Conservation (phyloP, 2,113 vertebrate genomes). For the Phaethon lepturus region DNA sequence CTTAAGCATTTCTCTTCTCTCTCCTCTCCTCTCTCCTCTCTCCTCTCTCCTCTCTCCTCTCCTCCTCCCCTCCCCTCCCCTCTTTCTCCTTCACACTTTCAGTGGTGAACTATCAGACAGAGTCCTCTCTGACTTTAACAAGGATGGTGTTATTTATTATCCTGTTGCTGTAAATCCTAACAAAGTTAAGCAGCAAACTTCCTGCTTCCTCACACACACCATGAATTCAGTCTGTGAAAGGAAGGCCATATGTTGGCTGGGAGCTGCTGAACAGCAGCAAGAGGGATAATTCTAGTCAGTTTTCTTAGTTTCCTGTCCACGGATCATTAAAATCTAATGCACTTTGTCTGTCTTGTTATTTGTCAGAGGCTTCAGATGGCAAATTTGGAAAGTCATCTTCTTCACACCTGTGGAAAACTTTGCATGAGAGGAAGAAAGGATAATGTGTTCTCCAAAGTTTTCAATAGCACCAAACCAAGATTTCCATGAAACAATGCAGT, state of each 20-base stretch:
- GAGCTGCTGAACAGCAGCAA: not conserved
- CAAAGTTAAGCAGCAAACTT: not conserved
- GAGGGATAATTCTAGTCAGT: not conserved
- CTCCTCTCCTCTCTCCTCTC: too few species aligned
- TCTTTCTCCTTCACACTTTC: not conserved
- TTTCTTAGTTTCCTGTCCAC: not conserved
- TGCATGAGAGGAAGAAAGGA: not conserved
- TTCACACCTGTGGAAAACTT: not conserved
- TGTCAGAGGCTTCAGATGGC: slow-evolving; percentile 11
- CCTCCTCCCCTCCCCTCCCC: too few species aligned
- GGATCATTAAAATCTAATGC: slow-evolving; percentile 9
- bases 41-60: too few species aligned
- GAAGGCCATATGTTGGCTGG: not conserved
- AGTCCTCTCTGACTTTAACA: not conserved
- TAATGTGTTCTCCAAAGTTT: not conserved
- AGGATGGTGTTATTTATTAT: not conserved
- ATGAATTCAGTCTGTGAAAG: not conserved
- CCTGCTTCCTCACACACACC: not conserved
- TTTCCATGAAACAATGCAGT: not conserved
- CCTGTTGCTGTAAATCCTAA: not conserved
- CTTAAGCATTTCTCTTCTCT: not conserved
- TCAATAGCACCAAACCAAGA: not conserved
- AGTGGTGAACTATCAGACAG: not conserved
- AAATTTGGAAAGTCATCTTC: not conserved
- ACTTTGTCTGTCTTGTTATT: slow-evolving; percentile 21